Evolutionary conservation across 2,888 invertebrate species (phyloP).

Genomic region (Metellina segmentata): DNA sequence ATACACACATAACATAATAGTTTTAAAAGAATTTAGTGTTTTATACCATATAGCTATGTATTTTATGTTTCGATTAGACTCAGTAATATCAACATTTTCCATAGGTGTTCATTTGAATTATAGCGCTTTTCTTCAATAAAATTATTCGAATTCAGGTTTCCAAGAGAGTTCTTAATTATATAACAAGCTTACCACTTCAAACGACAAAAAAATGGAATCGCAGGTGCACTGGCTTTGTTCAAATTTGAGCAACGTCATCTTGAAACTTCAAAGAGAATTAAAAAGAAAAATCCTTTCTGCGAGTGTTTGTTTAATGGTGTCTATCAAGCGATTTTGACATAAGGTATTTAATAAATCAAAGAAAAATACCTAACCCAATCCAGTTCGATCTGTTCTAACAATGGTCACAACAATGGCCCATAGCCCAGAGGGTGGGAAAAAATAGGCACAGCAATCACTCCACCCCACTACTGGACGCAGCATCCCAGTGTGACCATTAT

Average conservation of each 20-base stretch:
- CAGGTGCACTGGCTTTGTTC: not conserved
- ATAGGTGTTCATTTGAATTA: no score
- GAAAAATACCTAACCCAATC: conserved; percentile 13
- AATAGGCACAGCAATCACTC: conserved; percentile 45
- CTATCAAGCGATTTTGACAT: conserved; percentile 39
- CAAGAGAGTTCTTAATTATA: no score
- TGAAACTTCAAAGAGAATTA: not conserved
- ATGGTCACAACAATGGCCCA: conserved; percentile 70
- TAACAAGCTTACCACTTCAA: no score
- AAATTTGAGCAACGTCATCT: not conserved
- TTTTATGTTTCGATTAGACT: no score
- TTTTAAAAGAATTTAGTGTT: no score
- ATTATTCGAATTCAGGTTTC: no score
- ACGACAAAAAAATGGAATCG: no score
- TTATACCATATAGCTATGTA: no score
- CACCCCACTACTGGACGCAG: conserved; percentile 42
- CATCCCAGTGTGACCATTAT: conserved; percentile 24
- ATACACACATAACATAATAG: no score
- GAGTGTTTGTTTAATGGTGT: conserved; percentile 29
- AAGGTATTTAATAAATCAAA: conserved; percentile 23
- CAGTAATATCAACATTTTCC: no score
- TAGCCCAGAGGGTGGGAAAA: conserved; percentile 67
- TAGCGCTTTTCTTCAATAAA: no score
- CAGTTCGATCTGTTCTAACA: conserved; percentile 54
- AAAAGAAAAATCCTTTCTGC: not conserved